phyloP scores from a whole-genome alignment of 2,888 invertebrate genomes.

The Oscheius onirici region DNA sequence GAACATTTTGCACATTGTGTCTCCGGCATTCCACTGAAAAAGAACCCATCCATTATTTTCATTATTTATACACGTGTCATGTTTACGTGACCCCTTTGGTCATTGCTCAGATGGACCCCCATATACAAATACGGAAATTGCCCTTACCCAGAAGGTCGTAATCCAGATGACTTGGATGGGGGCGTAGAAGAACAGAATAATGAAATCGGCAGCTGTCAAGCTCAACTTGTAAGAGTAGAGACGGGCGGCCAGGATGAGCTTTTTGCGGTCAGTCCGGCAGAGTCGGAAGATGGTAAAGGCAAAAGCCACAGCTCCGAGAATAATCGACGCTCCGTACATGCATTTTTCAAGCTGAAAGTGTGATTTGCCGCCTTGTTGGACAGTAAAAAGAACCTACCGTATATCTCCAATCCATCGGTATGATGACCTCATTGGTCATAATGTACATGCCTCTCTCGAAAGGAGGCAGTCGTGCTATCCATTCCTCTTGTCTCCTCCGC shows the following conservation, averaged over 20 bases:
- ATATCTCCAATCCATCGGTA: constrained; percentile 47
- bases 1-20: constrained; percentile 47
- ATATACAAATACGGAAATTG: not conserved
- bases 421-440: constrained; percentile 37
- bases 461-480: constrained; percentile 3
- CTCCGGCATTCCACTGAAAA: constrained; percentile 60
- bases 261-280: constrained; percentile 40
- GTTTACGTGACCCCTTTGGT: not conserved
- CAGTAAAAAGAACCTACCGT: constrained; percentile 39
- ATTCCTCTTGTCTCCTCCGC: not conserved
- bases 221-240: constrained; percentile 54
- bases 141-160: constrained; percentile 49
- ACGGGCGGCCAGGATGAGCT: constrained; percentile 53
- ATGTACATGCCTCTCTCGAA: constrained; percentile 35
- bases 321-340: constrained; percentile 52
- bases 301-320: constrained; percentile 47
- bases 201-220: constrained; percentile 54
- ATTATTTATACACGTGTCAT: too few relatives aligned
- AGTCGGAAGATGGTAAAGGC: constrained; percentile 45
- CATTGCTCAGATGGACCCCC: not conserved
- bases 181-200: constrained; percentile 58
- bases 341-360: constrained; percentile 47
- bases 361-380: too few relatives aligned
- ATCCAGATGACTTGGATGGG: constrained; percentile 60
- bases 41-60: too few relatives aligned